phyloP scores from a whole-genome alignment of 2,888 invertebrate genomes.

The Resseliella maxima region DNA sequence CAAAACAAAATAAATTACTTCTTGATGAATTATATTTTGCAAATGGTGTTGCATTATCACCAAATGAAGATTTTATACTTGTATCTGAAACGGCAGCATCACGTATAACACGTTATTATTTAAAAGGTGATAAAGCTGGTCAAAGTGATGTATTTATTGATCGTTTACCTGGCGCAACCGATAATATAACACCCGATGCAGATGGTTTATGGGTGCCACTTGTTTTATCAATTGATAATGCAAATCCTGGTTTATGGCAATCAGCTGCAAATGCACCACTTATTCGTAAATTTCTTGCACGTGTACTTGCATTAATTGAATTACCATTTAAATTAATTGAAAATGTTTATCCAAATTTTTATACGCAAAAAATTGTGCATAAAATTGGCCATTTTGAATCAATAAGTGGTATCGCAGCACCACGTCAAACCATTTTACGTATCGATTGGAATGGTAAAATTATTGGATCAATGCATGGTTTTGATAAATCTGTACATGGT shows the following conservation, averaged over 20 bases:
- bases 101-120: constrained; percentile 79
- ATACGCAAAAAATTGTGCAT: constrained; percentile 73
- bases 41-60: constrained; percentile 87
- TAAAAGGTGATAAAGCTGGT: constrained; percentile 86
- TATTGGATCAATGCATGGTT: constrained; percentile 75
- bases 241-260: constrained; percentile 71
- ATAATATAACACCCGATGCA: constrained; percentile 70
- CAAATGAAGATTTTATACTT: constrained; percentile 83
- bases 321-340: constrained; percentile 74
- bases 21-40: constrained; percentile 83
- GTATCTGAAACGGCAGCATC: constrained; percentile 78
- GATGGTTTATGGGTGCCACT: constrained; percentile 77
- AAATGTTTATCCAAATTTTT: constrained; percentile 74
- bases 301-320: constrained; percentile 73
- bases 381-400: constrained; percentile 77
- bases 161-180: constrained; percentile 76
- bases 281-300: constrained; percentile 74
- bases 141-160: constrained; percentile 82
- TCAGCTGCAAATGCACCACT: constrained; percentile 73
- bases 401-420: constrained; percentile 65
- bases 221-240: constrained; percentile 70
- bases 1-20: constrained; percentile 80
- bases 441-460: constrained; percentile 80
- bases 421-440: constrained; percentile 72
- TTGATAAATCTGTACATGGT: constrained; percentile 69